Percentiles rank a stretch among this genome's conserved stretches.
These are phyloP conservation scores for Pseudomyrmex dendroicus DNA, from an alignment of 1,140 invertebrate genomes.

Conservation along the genomic window DNA sequence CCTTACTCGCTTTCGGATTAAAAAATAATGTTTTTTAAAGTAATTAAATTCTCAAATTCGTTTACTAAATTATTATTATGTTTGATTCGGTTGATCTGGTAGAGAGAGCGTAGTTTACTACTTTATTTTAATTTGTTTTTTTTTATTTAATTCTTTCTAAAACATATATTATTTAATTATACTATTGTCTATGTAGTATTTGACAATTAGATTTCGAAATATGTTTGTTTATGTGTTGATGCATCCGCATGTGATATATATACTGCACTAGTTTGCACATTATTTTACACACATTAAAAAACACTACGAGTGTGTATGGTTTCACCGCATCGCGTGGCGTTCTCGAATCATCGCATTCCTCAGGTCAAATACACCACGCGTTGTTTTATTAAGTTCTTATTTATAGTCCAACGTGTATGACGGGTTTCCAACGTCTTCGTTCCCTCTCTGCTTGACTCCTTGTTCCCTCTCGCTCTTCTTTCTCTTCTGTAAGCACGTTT, in stretches of 20 bases:
- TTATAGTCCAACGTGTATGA: conserved; percentile 60
- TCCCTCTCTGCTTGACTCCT: background rate
- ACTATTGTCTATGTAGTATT: background rate
- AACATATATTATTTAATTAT: background rate
- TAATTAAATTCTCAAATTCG: too few relatives aligned
- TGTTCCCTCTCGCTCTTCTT: background rate
- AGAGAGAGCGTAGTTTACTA: too few relatives aligned
- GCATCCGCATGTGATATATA: background rate
- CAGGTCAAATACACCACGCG: conserved; percentile 57
- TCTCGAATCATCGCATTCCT: conserved; percentile 19
- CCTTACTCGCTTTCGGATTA: too few relatives aligned
- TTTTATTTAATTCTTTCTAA: background rate
- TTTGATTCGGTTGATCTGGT: too few relatives aligned
- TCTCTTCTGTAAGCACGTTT: background rate
- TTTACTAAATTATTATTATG: too few relatives aligned
- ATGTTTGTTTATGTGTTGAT: background rate
- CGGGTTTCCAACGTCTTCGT: conserved; percentile 26
- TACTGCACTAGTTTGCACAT: background rate
- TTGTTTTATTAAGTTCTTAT: conserved; percentile 69
- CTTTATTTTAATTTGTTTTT: background rate
- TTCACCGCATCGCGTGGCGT: background rate
- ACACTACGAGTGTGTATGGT: conserved; percentile 23
- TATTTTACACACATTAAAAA: conserved; percentile 13
- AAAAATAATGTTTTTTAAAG: too few relatives aligned
- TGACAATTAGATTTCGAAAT: background rate